Conservation (phyloP, 2,888 invertebrate species). For the Ectobius pallidus region DNA sequence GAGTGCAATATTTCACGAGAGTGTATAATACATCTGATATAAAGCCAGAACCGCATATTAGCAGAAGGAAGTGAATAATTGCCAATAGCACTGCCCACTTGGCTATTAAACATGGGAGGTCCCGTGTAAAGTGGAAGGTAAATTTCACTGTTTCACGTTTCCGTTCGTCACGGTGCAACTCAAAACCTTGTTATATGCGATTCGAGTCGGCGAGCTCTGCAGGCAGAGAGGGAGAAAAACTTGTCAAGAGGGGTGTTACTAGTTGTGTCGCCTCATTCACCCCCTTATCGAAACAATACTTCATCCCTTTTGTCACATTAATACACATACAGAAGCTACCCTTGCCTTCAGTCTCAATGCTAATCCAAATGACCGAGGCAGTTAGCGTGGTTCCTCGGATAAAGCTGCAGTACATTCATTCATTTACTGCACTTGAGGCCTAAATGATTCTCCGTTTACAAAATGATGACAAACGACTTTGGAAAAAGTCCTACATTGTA, state of each 20-base stretch:
- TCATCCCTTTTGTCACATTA: slow-evolving; percentile 10
- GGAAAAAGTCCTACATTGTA: too few species aligned
- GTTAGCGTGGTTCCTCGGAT: neutral
- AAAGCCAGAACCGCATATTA: neutral
- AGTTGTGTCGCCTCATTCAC: slow-evolving; percentile 3
- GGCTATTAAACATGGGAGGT: neutral
- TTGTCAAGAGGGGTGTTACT: neutral
- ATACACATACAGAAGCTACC: neutral
- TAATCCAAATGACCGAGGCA: neutral
- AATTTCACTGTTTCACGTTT: neutral
- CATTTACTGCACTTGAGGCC: too few species aligned
- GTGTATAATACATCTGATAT: too few species aligned
- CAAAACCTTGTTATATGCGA: too few species aligned
- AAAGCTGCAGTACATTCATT: too few species aligned
- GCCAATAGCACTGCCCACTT: neutral
- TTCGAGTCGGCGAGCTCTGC: neutral
- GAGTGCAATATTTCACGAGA: too few species aligned
- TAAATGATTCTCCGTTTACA: too few species aligned
- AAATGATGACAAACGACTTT: too few species aligned
- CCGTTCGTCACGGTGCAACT: neutral
- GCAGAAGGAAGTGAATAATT: neutral
- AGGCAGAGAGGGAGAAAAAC: neutral
- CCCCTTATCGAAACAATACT: neutral
- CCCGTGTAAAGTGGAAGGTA: neutral
- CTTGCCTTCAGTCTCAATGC: neutral